A percentile compares a stretch with the other conserved stretches of the same genome.
These are phyloP conservation scores for Delichon dasypus DNA, from an alignment of 2,797 vertebrate species.

Conservation along the genomic window DNA sequence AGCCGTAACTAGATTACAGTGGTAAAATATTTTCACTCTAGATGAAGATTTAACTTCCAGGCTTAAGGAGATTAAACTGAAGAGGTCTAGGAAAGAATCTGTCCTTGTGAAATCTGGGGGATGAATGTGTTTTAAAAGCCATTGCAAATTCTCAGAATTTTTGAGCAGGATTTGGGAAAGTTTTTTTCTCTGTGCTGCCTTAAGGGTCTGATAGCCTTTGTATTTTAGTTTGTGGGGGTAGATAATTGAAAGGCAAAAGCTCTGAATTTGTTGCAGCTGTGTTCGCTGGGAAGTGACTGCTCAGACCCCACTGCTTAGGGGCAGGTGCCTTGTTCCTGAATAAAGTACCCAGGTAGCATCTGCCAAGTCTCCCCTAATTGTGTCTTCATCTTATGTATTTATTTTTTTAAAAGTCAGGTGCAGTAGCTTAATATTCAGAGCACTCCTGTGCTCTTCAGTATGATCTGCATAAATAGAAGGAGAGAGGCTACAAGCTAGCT, in stretches of 20 bases:
- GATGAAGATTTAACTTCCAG: slow-evolving; percentile 61
- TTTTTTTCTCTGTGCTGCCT: slow-evolving; percentile 13
- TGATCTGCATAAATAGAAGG: slow-evolving; percentile 49
- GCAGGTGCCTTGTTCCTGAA: slow-evolving; percentile 6
- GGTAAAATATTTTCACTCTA: slow-evolving; percentile 68
- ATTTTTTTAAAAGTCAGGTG: background rate
- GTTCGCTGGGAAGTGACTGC: background rate
- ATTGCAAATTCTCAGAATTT: slow-evolving; percentile 35
- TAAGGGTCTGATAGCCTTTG: slow-evolving; percentile 5
- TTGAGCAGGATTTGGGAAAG: background rate
- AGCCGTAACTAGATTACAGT: slow-evolving; percentile 64
- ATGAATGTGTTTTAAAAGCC: slow-evolving; percentile 35
- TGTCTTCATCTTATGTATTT: background rate
- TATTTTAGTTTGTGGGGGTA: slow-evolving; percentile 19
- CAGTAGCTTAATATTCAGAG: slow-evolving; percentile 54
- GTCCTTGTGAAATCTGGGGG: slow-evolving; percentile 24
- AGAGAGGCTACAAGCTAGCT: slow-evolving; percentile 28
- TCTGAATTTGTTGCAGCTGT: slow-evolving; percentile 16
- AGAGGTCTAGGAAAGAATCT: slow-evolving; percentile 42
- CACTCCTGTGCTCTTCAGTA: slow-evolving; percentile 43
- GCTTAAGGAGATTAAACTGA: slow-evolving; percentile 64
- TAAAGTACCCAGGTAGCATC: background rate
- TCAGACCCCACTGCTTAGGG: background rate
- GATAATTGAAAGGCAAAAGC: slow-evolving; percentile 3
- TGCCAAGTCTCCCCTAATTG: background rate